Evolutionary conservation across 2,888 invertebrate genomes (phyloP).

Genomic region (Diogma glabrata): DNA sequence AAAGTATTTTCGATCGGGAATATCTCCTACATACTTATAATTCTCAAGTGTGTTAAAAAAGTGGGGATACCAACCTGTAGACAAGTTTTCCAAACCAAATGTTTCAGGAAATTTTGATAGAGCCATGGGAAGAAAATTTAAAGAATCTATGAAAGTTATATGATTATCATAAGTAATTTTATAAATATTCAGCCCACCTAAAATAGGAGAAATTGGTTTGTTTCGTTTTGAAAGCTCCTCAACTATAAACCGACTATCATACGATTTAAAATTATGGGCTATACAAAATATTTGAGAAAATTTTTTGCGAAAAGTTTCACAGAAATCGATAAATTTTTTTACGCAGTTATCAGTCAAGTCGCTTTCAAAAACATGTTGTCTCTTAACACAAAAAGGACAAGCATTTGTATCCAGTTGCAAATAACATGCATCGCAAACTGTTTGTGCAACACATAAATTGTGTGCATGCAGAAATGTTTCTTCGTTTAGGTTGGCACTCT

Average conservation of each 20-base stretch:
- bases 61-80: not conserved
- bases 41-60: not conserved
- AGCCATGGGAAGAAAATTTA: not conserved
- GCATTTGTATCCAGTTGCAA: not conserved
- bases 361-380: not conserved
- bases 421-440: not conserved
- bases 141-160: slow-evolving; percentile 1
- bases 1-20: not conserved
- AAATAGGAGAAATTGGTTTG: not conserved
- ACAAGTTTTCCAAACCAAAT: not conserved
- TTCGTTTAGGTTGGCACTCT: not conserved
- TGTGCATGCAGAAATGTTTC: not conserved
- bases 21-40: not conserved
- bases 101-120: not conserved
- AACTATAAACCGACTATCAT: not conserved
- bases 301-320: not conserved
- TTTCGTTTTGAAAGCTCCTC: not conserved
- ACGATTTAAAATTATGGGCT: not conserved
- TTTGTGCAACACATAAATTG: not conserved
- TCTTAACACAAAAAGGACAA: not conserved
- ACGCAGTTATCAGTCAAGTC: not conserved
- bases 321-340: not conserved
- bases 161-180: not conserved
- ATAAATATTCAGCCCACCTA: not conserved
- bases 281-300: not conserved